phyloP scores from a whole-genome alignment of 2,113 vertebrate genomes.

The Castor canadensis region DNA sequence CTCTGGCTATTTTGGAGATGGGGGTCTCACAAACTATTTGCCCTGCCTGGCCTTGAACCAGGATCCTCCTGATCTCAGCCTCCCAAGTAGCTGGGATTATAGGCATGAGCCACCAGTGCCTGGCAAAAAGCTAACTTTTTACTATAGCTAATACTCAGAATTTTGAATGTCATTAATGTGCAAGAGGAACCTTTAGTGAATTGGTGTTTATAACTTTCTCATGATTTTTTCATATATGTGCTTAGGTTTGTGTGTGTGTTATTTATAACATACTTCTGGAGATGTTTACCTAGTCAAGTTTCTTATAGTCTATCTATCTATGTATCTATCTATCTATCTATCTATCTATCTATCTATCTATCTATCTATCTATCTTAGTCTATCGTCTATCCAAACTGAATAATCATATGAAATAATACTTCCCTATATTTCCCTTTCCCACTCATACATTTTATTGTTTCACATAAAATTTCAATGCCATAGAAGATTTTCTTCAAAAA shows the following conservation, averaged over 20 bases:
- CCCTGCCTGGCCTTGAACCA: no score
- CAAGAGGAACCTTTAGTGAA: background rate
- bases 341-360: no score
- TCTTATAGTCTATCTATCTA: background rate
- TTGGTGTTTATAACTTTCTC: background rate
- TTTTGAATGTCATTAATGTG: background rate
- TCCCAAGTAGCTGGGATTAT: no score
- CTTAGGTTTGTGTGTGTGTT: background rate
- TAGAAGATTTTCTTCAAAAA: background rate
- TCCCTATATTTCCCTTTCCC: background rate
- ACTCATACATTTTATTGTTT: conserved; percentile 10
- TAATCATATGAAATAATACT: background rate
- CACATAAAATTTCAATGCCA: background rate
- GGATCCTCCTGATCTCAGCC: no score
- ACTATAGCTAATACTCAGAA: background rate
- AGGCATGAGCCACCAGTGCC: no score
- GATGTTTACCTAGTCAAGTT: conserved; percentile 24
- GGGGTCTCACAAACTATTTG: no score
- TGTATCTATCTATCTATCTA: no score
- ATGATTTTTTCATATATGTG: background rate
- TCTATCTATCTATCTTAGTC: no score
- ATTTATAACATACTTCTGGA: conserved; percentile 18
- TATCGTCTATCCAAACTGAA: background rate
- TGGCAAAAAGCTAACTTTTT: background rate
- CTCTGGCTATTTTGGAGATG: no score